These are phyloP conservation scores for Rhea americana DNA, from an alignment of 2,113 vertebrate genomes.

Conservation along the genomic window DNA sequence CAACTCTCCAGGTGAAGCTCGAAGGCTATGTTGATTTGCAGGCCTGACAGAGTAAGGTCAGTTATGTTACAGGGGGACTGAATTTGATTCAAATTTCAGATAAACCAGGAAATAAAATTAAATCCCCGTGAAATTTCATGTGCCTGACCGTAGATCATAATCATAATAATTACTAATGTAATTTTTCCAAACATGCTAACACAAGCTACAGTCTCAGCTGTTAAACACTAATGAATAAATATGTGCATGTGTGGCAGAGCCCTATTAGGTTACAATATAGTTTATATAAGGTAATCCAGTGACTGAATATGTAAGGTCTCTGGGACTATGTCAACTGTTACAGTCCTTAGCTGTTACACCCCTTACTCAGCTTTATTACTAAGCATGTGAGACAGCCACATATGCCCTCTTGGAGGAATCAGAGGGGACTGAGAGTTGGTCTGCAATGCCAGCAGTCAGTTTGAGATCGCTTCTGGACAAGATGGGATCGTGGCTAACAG, in stretches of 20 bases:
- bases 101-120: neutral
- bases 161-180: neutral
- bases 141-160: neutral
- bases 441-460: neutral
- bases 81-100: neutral
- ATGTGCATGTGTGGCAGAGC: neutral
- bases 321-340: neutral
- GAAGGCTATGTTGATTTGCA: neutral
- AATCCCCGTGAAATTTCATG: neutral
- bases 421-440: neutral
- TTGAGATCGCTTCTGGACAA: neutral
- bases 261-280: fast-evolving
- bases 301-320: neutral
- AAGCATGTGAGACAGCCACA: neutral
- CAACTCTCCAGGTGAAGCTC: neutral
- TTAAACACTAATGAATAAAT: neutral
- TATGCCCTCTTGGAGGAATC: neutral
- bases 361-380: neutral
- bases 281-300: neutral
- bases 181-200: neutral
- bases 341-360: neutral
- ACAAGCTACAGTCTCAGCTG: neutral
- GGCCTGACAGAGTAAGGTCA: neutral
- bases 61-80: fast-evolving
- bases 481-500: neutral